These are phyloP conservation scores for Holacanthus passer DNA, from an alignment of 2,113 vertebrate genomes.

Conservation along the genomic window DNA sequence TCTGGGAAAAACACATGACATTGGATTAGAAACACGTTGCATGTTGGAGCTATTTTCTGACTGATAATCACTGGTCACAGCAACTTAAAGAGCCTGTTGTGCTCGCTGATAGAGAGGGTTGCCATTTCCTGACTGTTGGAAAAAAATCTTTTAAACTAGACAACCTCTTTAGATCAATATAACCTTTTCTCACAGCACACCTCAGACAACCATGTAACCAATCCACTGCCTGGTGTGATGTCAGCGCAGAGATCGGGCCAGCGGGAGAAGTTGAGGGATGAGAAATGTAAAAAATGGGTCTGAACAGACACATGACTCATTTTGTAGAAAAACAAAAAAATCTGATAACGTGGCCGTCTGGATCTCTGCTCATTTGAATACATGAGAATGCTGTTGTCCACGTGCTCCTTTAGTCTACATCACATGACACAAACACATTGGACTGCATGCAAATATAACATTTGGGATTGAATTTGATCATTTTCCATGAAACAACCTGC, in stretches of 20 bases:
- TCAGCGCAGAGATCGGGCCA: neutral
- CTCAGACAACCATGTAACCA: neutral
- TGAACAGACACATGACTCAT: neutral
- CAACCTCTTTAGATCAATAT: neutral
- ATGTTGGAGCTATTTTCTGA: neutral
- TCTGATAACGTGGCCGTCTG: neutral
- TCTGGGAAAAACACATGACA: neutral
- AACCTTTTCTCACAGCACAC: neutral
- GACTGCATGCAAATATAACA: neutral
- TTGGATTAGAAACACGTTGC: neutral
- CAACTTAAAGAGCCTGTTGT: neutral
- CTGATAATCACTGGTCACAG: neutral
- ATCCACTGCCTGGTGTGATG: neutral
- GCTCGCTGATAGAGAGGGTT: too few relatives aligned
- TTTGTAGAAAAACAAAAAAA: neutral
- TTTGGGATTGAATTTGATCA: neutral
- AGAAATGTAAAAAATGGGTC: neutral
- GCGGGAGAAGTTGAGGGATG: neutral
- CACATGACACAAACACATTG: neutral
- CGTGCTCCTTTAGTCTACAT: neutral
- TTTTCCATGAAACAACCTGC: conserved; percentile 12
- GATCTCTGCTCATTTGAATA: neutral
- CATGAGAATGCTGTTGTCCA: neutral
- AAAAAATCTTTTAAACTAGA: neutral
- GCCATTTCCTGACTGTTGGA: too few relatives aligned